phyloP scores from a whole-genome alignment of 2,113 vertebrate genomes.

The Guaruba guarouba region DNA sequence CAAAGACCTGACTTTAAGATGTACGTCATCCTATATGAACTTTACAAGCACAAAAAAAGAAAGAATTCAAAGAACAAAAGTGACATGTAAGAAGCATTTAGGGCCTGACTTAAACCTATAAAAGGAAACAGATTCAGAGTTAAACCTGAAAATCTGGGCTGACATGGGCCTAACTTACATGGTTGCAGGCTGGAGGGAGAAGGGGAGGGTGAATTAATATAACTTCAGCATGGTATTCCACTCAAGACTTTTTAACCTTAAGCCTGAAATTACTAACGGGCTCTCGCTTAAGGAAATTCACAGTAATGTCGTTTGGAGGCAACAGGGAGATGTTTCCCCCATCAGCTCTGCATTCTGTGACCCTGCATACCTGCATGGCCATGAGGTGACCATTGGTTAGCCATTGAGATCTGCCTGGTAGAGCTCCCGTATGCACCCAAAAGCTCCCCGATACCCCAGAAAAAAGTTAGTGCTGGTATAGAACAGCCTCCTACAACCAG shows the following conservation, averaged over 20 bases:
- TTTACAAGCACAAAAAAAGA: neutral
- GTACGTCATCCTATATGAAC: neutral
- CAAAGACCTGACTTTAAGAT: neutral
- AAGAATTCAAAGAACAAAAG: neutral
- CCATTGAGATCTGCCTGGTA: neutral
- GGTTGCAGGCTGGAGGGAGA: neutral
- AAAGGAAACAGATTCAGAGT: neutral
- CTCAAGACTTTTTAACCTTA: neutral
- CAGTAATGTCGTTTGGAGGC: neutral
- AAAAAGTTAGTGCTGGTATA: neutral
- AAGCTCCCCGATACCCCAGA: rapidly evolving
- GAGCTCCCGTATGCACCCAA: neutral
- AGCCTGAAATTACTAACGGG: neutral
- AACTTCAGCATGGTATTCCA: neutral
- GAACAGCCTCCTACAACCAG: neutral
- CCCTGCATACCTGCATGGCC: rapidly evolving
- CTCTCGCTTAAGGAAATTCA: neutral
- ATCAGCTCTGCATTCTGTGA: neutral
- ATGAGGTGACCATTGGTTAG: rapidly evolving
- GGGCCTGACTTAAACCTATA: neutral
- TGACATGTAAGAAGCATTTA: neutral
- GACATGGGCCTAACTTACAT: neutral
- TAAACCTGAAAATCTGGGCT: neutral
- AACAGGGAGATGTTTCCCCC: rapidly evolving
- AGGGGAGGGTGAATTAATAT: neutral